These are phyloP conservation scores for Nesidiocoris tenuis DNA, from an alignment of 2,888 invertebrate species.

Conservation along the genomic window DNA sequence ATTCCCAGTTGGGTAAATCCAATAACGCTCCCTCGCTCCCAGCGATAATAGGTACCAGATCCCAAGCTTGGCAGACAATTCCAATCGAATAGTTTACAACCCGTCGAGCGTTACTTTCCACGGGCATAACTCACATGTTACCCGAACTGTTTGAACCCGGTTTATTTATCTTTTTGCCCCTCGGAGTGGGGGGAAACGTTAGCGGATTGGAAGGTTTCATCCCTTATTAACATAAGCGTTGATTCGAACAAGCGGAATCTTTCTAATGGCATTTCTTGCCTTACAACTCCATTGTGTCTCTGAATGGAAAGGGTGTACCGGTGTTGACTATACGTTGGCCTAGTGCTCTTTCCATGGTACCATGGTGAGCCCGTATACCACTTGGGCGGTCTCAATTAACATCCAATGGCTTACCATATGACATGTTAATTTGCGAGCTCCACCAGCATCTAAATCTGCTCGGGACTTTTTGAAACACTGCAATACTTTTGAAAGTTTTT, in stretches of 20 bases:
- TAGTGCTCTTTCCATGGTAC: conserved; percentile 29
- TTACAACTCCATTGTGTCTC: conserved; percentile 33
- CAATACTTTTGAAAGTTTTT: too few relatives aligned
- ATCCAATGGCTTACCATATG: conserved; percentile 28
- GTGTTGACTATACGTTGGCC: conserved; percentile 27
- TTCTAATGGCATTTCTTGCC: conserved; percentile 29
- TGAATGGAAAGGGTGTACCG: conserved; percentile 15
- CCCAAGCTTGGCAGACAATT: conserved; percentile 20
- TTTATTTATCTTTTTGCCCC: conserved; percentile 12
- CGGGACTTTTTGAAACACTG: too few relatives aligned
- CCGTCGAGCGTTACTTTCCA: conserved; percentile 25
- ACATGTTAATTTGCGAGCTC: conserved; percentile 23
- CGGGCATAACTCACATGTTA: conserved; percentile 17
- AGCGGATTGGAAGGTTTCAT: not conserved
- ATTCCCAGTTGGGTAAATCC: not conserved
- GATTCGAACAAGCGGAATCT: conserved; percentile 16
- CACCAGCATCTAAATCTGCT: not conserved
- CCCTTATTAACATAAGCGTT: conserved; percentile 35
- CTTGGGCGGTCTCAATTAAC: conserved; percentile 37
- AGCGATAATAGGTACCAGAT: conserved; percentile 7
- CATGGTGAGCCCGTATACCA: conserved; percentile 18
- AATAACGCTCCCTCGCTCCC: conserved; percentile 7
- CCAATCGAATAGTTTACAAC: conserved; percentile 34
- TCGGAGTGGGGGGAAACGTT: not conserved
- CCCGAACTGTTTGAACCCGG: conserved; percentile 6